Evolutionary conservation across 1,140 invertebrate genomes (phyloP), one percentile per base, ranked within the genome.

Genomic region (Streblospio benedicti): DNA sequence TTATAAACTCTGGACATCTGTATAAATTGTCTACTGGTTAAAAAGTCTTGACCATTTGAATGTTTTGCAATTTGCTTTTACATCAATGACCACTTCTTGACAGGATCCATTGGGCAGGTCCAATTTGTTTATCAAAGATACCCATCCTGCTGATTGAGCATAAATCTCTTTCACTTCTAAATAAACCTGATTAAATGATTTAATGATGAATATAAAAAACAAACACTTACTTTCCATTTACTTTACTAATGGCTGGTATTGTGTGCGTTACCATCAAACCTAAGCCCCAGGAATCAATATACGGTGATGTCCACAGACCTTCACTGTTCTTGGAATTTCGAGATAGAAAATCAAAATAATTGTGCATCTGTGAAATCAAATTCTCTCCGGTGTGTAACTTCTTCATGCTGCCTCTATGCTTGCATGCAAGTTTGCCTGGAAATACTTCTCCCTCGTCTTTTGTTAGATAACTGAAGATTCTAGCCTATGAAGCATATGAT

Each of bases 401-500:
- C 47, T 68, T 67, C 59, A 80, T 64, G 63, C 74, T 76, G 28
- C 78, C 78, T n/a, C 65, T 66, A 65, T 76, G 72, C 27, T 64
- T 59, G 67, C 77, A 79, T 6, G 77, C 73, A 32, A 78, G 65
- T 52, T 69, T 72, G 0, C 78, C 78, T 5, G 78, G 78, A 56
- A 80, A 77, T 25, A 68, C 59, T 58, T 80, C 76, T 5, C 76
- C 77, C 66, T 78, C 75, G 28, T 80, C 78, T 47, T 76, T 71
- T 2, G 76, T 77, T 27, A 80, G 65, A 61, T 78, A 80, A 57
- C 77, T 79, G 63, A 80, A 79, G 35, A 80, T 76, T 54, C 77
- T 64, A 2, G 76, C 73, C 73, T 75, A 38, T 38, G 35, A 38
- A 38, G 9, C n/a, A 9, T n/a, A 38, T 9, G 9, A 9, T 38